Percentiles rank a stretch among this genome's conserved stretches.
phyloP scores from a whole-genome alignment of 2,113 vertebrate genomes.

The Psammodynastes pulverulentus region DNA sequence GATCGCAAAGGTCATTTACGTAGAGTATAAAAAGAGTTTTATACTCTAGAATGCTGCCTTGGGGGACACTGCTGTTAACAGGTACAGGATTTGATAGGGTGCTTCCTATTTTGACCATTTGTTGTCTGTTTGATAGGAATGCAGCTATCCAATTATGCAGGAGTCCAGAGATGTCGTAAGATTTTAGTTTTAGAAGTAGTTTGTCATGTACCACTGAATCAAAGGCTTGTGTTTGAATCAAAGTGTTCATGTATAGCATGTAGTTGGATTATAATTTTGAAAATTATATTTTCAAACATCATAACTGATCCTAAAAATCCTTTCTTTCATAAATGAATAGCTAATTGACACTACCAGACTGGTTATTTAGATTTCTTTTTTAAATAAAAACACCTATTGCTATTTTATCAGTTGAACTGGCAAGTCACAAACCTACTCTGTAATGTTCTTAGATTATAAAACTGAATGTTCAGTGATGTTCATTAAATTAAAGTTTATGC shows the following conservation, averaged over 20 bases:
- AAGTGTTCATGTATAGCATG: not conserved
- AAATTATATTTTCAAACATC: not conserved
- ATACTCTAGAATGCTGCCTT: too few relatives aligned
- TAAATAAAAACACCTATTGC: not conserved
- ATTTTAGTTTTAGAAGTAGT: too few relatives aligned
- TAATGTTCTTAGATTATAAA: not conserved
- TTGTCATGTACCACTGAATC: too few relatives aligned
- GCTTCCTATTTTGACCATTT: too few relatives aligned
- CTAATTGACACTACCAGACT: not conserved
- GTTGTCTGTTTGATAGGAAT: too few relatives aligned
- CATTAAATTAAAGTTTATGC: not conserved
- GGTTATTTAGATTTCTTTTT: not conserved
- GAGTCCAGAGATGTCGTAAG: too few relatives aligned
- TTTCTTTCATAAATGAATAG: not conserved
- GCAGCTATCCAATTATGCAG: too few relatives aligned
- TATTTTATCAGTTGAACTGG: not conserved
- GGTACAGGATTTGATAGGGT: too few relatives aligned
- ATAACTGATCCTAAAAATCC: not conserved
- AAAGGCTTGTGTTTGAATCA: too few relatives aligned
- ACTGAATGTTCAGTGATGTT: not conserved
- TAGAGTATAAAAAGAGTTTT: too few relatives aligned
- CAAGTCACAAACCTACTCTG: not conserved
- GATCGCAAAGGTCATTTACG: too few relatives aligned
- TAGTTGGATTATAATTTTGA: not conserved
- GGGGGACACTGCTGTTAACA: too few relatives aligned